Evolutionary conservation across 2,113 vertebrate genomes (phyloP).

Genomic region (Clinocottus analis): DNA sequence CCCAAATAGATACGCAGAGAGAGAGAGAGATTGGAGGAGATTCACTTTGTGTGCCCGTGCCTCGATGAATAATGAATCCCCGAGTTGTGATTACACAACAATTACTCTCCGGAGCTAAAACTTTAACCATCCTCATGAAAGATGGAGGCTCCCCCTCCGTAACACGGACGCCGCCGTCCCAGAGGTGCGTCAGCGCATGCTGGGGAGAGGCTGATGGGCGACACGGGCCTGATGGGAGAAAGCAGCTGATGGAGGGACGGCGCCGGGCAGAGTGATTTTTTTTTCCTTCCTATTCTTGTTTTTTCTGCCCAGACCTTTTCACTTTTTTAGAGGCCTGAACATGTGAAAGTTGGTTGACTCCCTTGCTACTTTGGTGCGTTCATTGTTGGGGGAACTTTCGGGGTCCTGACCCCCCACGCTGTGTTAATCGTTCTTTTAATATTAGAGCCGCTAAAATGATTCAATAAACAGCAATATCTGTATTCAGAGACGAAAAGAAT

Average conservation of each 20-base stretch:
- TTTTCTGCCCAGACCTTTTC: background rate
- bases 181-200: constrained; percentile 62
- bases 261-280: no score
- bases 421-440: background rate
- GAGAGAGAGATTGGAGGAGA: constrained; percentile 27
- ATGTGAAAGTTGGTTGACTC: background rate
- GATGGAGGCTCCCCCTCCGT: constrained; percentile 54
- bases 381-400: no score
- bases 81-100: constrained; percentile 75
- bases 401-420: background rate
- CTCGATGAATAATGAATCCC: constrained; percentile 73
- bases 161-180: constrained; percentile 45
- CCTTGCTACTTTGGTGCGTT: no score
- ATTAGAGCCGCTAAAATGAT: background rate
- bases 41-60: constrained; percentile 22
- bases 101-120: constrained; percentile 72
- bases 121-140: constrained; percentile 69
- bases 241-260: constrained; percentile 33
- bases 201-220: constrained; percentile 46
- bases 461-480: background rate
- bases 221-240: constrained; percentile 46
- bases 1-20: constrained; percentile 1
- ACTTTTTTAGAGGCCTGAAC: background rate
- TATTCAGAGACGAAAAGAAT: background rate
- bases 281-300: no score